A percentile compares a stretch with the other conserved stretches of the same genome.
phyloP scores from a whole-genome alignment of 2,888 invertebrate genomes.

The Formica aserva region DNA sequence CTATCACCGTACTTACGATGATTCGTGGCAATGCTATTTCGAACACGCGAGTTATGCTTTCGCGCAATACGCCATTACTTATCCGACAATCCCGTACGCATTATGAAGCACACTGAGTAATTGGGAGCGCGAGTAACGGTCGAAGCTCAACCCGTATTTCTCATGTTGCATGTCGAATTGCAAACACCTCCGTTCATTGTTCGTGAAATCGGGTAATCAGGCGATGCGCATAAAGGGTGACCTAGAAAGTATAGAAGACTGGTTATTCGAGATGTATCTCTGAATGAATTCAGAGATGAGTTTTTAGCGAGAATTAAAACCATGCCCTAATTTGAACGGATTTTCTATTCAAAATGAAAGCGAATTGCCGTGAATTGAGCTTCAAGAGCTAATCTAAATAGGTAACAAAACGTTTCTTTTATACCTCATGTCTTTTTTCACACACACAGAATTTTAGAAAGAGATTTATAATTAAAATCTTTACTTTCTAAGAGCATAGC shows the following conservation, averaged over 20 bases:
- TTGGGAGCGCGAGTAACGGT: constrained; percentile 60
- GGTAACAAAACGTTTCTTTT: background rate
- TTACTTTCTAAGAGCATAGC: background rate
- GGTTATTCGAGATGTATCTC: background rate
- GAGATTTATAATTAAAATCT: background rate
- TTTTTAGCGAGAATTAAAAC: constrained; percentile 23
- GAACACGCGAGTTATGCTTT: constrained; percentile 58
- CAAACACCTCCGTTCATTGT: constrained; percentile 62
- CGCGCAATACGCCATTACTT: constrained; percentile 66
- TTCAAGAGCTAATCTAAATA: background rate
- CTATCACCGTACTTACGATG: constrained; percentile 53
- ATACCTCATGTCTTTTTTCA: background rate
- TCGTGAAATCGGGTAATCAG: constrained; percentile 42
- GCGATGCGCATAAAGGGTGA: constrained; percentile 29
- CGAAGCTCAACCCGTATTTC: constrained; percentile 58
- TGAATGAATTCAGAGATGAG: constrained; percentile 9
- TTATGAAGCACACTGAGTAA: constrained; percentile 66
- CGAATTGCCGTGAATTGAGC: background rate
- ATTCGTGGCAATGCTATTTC: constrained; percentile 66
- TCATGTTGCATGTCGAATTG: constrained; percentile 61
- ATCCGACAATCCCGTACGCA: constrained; percentile 63
- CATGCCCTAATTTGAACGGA: constrained; percentile 7
- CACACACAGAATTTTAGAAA: background rate
- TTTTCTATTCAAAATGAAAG: constrained; percentile 2
- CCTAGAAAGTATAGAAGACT: constrained; percentile 12